A percentile compares a stretch with the other conserved stretches of the same genome.
phyloP scores from a whole-genome alignment of 2,113 vertebrate genomes.

The Lophochroa leadbeateri region DNA sequence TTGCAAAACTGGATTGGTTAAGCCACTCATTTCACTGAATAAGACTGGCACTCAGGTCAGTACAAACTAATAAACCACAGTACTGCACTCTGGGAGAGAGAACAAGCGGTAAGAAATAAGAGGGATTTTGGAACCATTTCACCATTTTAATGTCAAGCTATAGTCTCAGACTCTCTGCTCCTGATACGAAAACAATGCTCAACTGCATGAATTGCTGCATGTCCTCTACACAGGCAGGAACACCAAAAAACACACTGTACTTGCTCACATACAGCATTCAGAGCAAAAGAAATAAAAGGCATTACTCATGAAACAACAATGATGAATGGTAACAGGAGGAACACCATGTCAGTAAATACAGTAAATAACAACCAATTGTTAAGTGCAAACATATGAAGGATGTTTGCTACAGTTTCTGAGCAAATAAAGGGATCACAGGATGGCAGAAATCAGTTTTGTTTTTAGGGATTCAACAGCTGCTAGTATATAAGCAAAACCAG shows the following conservation, averaged over 20 bases:
- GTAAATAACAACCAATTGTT: background rate
- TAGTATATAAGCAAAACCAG: background rate
- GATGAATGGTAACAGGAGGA: background rate
- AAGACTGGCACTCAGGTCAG: background rate
- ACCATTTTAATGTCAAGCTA: background rate
- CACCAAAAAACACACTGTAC: background rate
- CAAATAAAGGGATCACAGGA: background rate
- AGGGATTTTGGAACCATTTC: background rate
- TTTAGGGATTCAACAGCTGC: background rate
- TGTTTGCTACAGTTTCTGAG: background rate
- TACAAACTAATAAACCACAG: background rate
- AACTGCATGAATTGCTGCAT: background rate
- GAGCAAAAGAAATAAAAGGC: background rate
- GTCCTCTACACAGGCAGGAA: background rate
- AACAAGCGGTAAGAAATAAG: background rate
- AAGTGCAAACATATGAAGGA: background rate
- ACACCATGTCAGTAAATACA: background rate
- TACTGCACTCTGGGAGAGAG: background rate
- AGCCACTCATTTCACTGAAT: background rate
- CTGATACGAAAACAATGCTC: background rate
- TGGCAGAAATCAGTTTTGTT: background rate
- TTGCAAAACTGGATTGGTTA: background rate
- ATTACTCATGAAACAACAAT: background rate
- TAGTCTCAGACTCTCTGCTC: accelerated
- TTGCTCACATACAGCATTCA: background rate